Evolutionary conservation across 2,888 invertebrate genomes (phyloP).

Genomic region (Atethmia centrago): DNA sequence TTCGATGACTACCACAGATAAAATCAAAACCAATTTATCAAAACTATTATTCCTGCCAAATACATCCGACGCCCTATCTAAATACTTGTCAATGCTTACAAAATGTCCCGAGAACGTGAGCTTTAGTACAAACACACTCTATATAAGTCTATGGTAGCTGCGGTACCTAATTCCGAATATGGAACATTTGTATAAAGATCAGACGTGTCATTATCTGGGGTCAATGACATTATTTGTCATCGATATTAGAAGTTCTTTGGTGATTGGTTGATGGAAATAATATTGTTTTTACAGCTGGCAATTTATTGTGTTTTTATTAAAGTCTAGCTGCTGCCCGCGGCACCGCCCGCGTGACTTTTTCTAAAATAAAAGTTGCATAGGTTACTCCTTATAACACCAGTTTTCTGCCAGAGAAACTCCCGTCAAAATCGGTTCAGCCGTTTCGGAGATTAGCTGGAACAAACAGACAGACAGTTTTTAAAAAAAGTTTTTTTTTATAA

Average conservation of each 20-base stretch:
- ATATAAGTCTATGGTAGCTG: slow-evolving; percentile 54
- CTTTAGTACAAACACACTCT: slow-evolving; percentile 58
- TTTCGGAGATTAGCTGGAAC: too few relatives aligned
- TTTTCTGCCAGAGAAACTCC: too few relatives aligned
- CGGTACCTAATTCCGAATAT: slow-evolving; percentile 57
- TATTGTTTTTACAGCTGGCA: slow-evolving; percentile 42
- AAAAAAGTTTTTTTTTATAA: too few relatives aligned
- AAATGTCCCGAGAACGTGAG: slow-evolving; percentile 63
- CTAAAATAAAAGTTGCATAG: too few relatives aligned
- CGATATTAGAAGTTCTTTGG: slow-evolving; percentile 34
- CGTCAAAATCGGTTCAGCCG: too few relatives aligned
- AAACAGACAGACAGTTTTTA: too few relatives aligned
- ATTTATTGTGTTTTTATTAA: slow-evolving; percentile 27
- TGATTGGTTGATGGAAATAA: slow-evolving; percentile 40
- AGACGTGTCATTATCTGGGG: slow-evolving; percentile 61
- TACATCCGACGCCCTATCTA: slow-evolving; percentile 45
- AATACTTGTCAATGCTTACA: slow-evolving; percentile 49
- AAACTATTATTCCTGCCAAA: slow-evolving; percentile 51
- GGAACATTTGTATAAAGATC: slow-evolving; percentile 60
- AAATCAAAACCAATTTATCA: slow-evolving; percentile 57
- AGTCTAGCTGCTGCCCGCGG: too few relatives aligned
- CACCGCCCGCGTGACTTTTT: too few relatives aligned
- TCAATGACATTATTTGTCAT: slow-evolving; percentile 61
- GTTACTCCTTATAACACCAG: too few relatives aligned
- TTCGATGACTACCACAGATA: slow-evolving; percentile 55